phyloP scores from a whole-genome alignment of 2,113 vertebrate species.

The Epinephelus cyanopodus region DNA sequence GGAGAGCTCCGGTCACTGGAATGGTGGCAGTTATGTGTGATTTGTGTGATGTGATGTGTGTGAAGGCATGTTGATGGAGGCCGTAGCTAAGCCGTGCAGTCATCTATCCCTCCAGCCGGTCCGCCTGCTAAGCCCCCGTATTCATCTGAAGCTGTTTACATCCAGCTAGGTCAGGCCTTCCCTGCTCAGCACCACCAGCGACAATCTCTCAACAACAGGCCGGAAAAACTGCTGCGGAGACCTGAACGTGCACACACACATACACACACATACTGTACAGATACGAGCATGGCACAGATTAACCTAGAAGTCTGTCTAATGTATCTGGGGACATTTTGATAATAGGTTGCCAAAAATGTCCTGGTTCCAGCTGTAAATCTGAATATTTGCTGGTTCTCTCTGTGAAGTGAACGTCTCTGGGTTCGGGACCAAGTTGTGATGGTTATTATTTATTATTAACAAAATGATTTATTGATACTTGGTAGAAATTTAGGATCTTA shows the following conservation, averaged over 20 bases:
- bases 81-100: slow-evolving; percentile 45
- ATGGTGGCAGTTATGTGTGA: slow-evolving; percentile 33
- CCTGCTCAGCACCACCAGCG: slow-evolving; percentile 19
- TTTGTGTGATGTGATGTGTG: slow-evolving; percentile 40
- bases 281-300: not conserved
- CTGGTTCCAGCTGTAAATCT: not conserved
- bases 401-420: not conserved
- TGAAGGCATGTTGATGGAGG: slow-evolving; percentile 45
- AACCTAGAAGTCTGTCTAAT: not conserved
- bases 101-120: slow-evolving; percentile 51
- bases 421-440: not conserved
- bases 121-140: slow-evolving; percentile 48
- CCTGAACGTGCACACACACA: not conserved
- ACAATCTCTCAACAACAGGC: slow-evolving; percentile 27
- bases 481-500: not conserved
- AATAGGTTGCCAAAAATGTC: not conserved
- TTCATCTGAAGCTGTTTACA: slow-evolving; percentile 68
- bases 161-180: slow-evolving; percentile 45
- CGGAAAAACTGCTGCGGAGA: slow-evolving; percentile 12
- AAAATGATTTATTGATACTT: not conserved
- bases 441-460: no score
- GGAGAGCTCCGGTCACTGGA: slow-evolving; percentile 25
- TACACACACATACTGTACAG: not conserved
- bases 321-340: not conserved
- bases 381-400: not conserved